A percentile compares a stretch with the other conserved stretches of the same genome.
Conservation (phyloP, 2,888 invertebrate genomes). For the Eledona agricola region DNA sequence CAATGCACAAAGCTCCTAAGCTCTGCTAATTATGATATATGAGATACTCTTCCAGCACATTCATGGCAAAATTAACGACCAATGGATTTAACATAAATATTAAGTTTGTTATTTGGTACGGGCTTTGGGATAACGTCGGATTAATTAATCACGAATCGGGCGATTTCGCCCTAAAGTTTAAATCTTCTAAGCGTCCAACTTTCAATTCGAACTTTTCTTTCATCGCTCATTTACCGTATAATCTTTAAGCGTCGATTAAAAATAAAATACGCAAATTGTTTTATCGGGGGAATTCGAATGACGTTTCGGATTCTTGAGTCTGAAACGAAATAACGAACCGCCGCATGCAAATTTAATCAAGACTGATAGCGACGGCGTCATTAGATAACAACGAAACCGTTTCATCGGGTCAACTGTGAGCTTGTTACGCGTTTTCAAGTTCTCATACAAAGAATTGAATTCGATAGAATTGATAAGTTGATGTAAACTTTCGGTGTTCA, state of each 20-base stretch:
- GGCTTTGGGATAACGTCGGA: slow-evolving; percentile 12
- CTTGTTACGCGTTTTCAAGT: slow-evolving; percentile 2
- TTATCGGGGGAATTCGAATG: too few relatives aligned
- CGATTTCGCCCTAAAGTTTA: slow-evolving; percentile 10
- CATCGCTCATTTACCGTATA: too few relatives aligned
- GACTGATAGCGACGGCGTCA: neutral
- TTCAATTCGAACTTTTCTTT: too few relatives aligned
- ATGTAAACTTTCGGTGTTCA: neutral
- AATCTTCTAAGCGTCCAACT: too few relatives aligned
- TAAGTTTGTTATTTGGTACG: slow-evolving; percentile 27
- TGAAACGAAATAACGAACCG: neutral
- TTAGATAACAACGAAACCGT: slow-evolving; percentile 1
- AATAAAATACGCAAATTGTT: too few relatives aligned
- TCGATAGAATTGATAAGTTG: slow-evolving; percentile 5
- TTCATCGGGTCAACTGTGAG: neutral
- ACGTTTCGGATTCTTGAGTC: too few relatives aligned
- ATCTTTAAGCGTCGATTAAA: too few relatives aligned
- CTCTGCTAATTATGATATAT: slow-evolving; percentile 37
- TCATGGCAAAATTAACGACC: slow-evolving; percentile 33
- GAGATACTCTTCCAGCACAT: slow-evolving; percentile 20
- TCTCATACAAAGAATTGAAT: slow-evolving; percentile 3
- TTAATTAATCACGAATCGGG: slow-evolving; percentile 21
- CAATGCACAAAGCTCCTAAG: slow-evolving; percentile 37
- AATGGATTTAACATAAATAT: slow-evolving; percentile 34
- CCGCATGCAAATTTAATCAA: slow-evolving; percentile 2